Evolutionary conservation across 2,797 vertebrate species (phyloP).

Genomic region (Chaenodraco wilsoni): DNA sequence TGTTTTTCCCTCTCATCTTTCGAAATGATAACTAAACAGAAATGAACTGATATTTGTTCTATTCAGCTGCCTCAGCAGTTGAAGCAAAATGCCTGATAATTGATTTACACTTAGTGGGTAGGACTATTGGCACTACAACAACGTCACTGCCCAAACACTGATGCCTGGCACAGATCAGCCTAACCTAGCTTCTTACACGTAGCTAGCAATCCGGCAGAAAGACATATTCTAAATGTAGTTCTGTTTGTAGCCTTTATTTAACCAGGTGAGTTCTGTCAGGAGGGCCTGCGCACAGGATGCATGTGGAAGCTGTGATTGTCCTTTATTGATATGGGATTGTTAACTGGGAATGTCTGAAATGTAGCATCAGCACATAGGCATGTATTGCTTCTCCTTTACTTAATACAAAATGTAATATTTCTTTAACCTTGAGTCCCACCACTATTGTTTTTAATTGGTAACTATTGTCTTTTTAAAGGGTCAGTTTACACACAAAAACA

Average conservation of each 20-base stretch:
- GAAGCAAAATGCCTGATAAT: conserved; percentile 49
- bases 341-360: conserved; percentile 43
- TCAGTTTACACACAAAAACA: conserved; percentile 39
- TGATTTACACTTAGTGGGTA: conserved; percentile 18
- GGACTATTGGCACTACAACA: conserved; percentile 8
- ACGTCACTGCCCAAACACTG: conserved; percentile 25
- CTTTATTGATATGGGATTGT: conserved; percentile 22
- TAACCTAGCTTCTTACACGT: conserved; percentile 28
- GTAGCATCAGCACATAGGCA: conserved; percentile 56
- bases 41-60: conserved; percentile 55
- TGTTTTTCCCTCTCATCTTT: neutral
- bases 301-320: conserved; percentile 51
- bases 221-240: neutral
- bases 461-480: conserved; percentile 30
- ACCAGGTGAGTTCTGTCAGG: neutral
- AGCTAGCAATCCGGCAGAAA: conserved; percentile 30
- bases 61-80: conserved; percentile 10
- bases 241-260: neutral
- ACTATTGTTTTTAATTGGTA: neutral
- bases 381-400: conserved; percentile 43
- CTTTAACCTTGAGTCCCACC: conserved; percentile 39
- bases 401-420: conserved; percentile 35
- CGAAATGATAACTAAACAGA: conserved; percentile 4
- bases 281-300: conserved; percentile 47
- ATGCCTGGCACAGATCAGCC: conserved; percentile 44